Percentiles rank a stretch among this genome's conserved stretches.
Conservation (phyloP, 2,888 invertebrate genomes). For the Esperia sulphurella region DNA sequence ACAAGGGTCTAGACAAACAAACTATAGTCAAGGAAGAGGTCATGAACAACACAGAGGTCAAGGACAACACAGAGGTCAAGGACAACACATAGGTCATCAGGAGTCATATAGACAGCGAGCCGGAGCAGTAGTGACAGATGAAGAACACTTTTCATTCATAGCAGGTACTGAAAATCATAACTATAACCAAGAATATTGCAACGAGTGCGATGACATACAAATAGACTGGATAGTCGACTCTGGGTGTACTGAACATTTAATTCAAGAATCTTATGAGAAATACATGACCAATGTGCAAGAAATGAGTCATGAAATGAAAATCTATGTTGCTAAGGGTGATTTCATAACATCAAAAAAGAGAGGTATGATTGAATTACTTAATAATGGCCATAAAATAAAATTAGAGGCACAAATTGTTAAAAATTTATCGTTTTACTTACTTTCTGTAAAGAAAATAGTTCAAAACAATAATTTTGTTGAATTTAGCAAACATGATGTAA, state of each 20-base stretch:
- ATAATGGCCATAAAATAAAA: not conserved
- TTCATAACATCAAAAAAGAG: not conserved
- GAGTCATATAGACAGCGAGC: no score
- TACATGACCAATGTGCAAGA: not conserved
- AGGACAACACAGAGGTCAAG: no score
- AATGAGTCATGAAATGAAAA: not conserved
- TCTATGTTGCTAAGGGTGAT: not conserved
- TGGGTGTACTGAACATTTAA: not conserved
- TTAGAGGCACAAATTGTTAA: not conserved
- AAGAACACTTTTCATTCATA: not conserved
- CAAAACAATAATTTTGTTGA: conserved; percentile 2
- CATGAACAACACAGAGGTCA: no score
- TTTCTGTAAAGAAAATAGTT: conserved; percentile 9
- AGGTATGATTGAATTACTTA: not conserved
- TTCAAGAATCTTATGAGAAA: not conserved
- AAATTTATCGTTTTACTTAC: conserved; percentile 1
- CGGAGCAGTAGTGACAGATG: no score
- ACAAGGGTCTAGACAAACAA: not conserved
- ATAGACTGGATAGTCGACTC: not conserved
- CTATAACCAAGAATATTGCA: not conserved
- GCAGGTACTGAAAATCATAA: no score
- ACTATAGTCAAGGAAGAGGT: no score
- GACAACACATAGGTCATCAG: no score
- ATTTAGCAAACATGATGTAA: not conserved
- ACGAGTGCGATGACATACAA: not conserved